phyloP scores from a whole-genome alignment of 2,113 vertebrate genomes.

The Hippocampus abdominalis region DNA sequence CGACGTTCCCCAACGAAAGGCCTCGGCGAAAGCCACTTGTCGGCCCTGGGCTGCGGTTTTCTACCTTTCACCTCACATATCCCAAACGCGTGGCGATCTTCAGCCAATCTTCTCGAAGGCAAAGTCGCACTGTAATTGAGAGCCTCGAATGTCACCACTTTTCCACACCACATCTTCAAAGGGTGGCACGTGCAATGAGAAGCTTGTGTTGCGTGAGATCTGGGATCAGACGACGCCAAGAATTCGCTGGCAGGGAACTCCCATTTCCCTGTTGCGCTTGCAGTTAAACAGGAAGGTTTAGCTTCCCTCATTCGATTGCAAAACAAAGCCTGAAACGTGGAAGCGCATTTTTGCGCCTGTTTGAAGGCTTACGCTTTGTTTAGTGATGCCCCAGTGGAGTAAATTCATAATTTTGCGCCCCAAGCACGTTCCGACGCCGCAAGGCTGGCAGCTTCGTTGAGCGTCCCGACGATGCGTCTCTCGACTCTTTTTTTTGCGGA shows the following conservation, averaged over 20 bases:
- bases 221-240: conserved; percentile 48
- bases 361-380: background rate
- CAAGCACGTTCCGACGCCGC: conserved; percentile 5
- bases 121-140: no score
- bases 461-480: conserved; percentile 23
- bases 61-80: no score
- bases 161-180: no score
- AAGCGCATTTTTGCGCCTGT: conserved; percentile 21
- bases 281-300: conserved; percentile 34
- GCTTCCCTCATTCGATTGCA: conserved; percentile 30
- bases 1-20: no score
- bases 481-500: conserved; percentile 29
- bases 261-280: conserved; percentile 37
- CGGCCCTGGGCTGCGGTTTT: no score
- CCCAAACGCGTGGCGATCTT: no score
- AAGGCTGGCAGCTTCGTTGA: background rate
- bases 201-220: background rate
- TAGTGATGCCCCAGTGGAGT: background rate
- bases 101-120: no score
- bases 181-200: no score
- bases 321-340: conserved; percentile 30
- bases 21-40: no score
- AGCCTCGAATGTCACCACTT: no score
- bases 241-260: conserved; percentile 57
- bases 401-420: background rate